phyloP scores from a whole-genome alignment of 2,888 invertebrate species.

The Nineta flava region DNA sequence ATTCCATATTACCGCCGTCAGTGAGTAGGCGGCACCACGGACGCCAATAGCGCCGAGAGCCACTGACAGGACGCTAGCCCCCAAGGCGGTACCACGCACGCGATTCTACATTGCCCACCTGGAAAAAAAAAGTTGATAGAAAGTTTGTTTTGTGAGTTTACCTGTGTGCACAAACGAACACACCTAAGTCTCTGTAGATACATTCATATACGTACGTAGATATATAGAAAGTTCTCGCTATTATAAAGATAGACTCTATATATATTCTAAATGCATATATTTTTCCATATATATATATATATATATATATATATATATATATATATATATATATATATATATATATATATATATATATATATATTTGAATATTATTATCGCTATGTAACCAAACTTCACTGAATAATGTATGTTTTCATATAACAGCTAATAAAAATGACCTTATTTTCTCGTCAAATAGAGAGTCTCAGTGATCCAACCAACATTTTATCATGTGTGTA shows the following conservation, averaged over 20 bases:
- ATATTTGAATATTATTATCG: too few species aligned
- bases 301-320: too few species aligned
- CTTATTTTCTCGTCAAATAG: neutral
- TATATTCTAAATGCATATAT: too few species aligned
- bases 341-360: too few species aligned
- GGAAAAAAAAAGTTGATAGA: slow-evolving; percentile 3
- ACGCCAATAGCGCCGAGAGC: slow-evolving; percentile 11
- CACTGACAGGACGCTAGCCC: slow-evolving; percentile 3
- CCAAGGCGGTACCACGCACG: slow-evolving; percentile 7
- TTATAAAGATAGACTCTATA: too few species aligned
- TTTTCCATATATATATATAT: too few species aligned
- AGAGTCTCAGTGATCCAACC: neutral
- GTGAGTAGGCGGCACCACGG: slow-evolving; percentile 11
- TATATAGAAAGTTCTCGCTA: neutral
- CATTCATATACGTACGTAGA: neutral
- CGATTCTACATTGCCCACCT: slow-evolving; percentile 2
- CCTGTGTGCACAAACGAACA: too few species aligned
- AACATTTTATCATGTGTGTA: too few species aligned
- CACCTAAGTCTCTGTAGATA: neutral
- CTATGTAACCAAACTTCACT: neutral
- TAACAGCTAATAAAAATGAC: neutral
- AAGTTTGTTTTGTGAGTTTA: neutral
- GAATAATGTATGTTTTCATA: neutral
- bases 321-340: neutral
- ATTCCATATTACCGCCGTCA: too few species aligned